Percentiles rank a stretch among this genome's conserved stretches.
phyloP scores from a whole-genome alignment of 2,888 invertebrate genomes.

The Melangyna quadrimaculata region DNA sequence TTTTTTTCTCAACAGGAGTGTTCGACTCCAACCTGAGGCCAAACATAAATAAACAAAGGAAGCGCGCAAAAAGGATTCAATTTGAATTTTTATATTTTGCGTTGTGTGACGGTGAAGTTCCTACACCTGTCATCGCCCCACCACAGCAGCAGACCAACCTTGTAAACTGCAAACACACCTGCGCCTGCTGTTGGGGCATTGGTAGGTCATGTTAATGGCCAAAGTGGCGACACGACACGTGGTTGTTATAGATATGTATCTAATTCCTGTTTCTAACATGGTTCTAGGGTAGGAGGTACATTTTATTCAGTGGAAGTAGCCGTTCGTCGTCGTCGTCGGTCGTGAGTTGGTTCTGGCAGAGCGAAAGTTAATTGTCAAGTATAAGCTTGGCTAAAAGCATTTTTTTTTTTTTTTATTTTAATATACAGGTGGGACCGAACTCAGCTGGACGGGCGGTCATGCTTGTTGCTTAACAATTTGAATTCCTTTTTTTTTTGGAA shows the following conservation, averaged over 20 bases:
- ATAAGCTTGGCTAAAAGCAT: slow-evolving; percentile 49
- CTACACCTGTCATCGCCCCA: slow-evolving; percentile 46
- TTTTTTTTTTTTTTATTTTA: slow-evolving; percentile 19
- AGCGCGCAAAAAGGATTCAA: slow-evolving; percentile 49
- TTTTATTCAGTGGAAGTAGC: slow-evolving; percentile 7
- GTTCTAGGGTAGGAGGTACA: background rate
- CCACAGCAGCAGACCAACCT: background rate
- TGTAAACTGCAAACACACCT: slow-evolving; percentile 40
- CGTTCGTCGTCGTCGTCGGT: slow-evolving; percentile 21
- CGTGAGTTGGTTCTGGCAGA: slow-evolving; percentile 48
- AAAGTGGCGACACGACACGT: slow-evolving; percentile 68
- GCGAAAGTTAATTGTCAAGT: slow-evolving; percentile 69
- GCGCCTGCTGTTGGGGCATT: slow-evolving; percentile 35
- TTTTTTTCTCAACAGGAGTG: background rate
- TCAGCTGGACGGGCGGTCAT: slow-evolving; percentile 23
- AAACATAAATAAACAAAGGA: slow-evolving; percentile 48
- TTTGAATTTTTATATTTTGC: slow-evolving; percentile 6
- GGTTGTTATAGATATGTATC: slow-evolving; percentile 55
- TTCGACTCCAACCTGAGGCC: slow-evolving; percentile 2
- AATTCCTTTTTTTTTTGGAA: slow-evolving; percentile 6
- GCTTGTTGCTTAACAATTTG: slow-evolving; percentile 50
- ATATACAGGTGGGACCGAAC: background rate
- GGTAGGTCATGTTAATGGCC: slow-evolving; percentile 67
- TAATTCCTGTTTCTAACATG: slow-evolving; percentile 51
- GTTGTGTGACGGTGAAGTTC: background rate